Percentiles rank a stretch among this genome's conserved stretches.
These are phyloP conservation scores for Enteromius anoplus DNA, from an alignment of 2,797 vertebrate genomes.

Conservation along the genomic window DNA sequence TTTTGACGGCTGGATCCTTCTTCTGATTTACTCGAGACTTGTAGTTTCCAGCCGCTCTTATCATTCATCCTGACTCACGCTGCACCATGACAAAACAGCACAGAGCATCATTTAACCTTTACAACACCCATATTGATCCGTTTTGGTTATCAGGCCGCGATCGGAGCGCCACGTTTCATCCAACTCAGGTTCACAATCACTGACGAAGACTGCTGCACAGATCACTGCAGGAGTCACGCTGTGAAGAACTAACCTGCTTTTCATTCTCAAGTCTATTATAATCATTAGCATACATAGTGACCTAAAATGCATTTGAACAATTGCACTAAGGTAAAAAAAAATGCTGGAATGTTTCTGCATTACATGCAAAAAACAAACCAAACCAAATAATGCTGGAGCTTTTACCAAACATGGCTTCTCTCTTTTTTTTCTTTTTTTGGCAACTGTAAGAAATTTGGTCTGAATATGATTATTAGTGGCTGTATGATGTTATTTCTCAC, in stretches of 20 bases:
- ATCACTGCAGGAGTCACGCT: background rate
- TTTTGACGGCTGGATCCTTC: background rate
- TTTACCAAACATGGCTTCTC: background rate
- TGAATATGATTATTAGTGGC: background rate
- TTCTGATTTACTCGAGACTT: slow-evolving; percentile 1
- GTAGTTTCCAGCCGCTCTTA: slow-evolving; percentile 53
- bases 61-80: slow-evolving; percentile 73
- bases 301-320: background rate
- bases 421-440: too few relatives aligned
- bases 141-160: slow-evolving; percentile 75
- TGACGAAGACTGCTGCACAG: slow-evolving; percentile 17
- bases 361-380: background rate
- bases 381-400: background rate
- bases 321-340: background rate
- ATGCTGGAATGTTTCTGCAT: background rate
- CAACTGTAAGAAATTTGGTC: background rate
- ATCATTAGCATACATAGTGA: background rate
- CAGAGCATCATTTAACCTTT: slow-evolving; percentile 88
- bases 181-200: slow-evolving; percentile 59
- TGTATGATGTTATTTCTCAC: background rate
- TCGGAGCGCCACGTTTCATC: slow-evolving; percentile 71
- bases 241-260: background rate
- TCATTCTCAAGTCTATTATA: background rate
- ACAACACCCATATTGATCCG: slow-evolving; percentile 84
- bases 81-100: slow-evolving; percentile 77